Conservation (phyloP, 1,140 invertebrate genomes). For the Drosophila miranda region DNA sequence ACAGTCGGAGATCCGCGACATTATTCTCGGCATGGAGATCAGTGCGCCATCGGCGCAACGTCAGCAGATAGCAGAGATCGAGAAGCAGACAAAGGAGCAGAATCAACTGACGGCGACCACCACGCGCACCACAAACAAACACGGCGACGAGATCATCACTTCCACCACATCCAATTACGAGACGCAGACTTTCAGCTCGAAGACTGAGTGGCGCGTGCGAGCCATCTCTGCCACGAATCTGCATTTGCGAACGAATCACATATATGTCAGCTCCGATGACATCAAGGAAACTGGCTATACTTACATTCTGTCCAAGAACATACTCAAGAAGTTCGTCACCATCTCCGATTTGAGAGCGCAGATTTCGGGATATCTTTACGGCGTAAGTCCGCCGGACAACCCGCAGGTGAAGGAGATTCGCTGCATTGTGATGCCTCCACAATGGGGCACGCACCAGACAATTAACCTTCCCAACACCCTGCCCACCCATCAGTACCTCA, state of each 20-base stretch:
- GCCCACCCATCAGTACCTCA: conserved; percentile 97
- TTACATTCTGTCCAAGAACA: conserved; percentile 99
- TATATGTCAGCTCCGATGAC: conserved; percentile 99
- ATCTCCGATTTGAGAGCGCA: conserved; percentile 97
- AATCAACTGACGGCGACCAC: conserved; percentile 99
- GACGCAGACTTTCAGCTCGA: conserved; percentile 97
- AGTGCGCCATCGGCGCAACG: conserved; percentile 98
- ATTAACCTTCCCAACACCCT: conserved; percentile 96
- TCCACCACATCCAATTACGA: conserved; percentile 99
- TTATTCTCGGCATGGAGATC: conserved; percentile 99
- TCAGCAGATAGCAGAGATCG: conserved; percentile 99
- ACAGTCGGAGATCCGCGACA: conserved; percentile 99
- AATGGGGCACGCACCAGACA: conserved; percentile 99
- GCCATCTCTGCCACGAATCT: conserved; percentile 99
- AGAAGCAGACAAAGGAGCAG: conserved; percentile 99
- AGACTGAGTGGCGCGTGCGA: conserved; percentile 99
- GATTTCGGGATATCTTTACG: conserved; percentile 98
- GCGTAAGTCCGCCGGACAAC: conserved; percentile 98
- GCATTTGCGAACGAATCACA: conserved; percentile 99
- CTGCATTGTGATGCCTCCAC: conserved; percentile 98
- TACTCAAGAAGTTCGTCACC: conserved; percentile 99
- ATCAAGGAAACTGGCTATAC: conserved; percentile 99
- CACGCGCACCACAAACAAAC: conserved; percentile 99
- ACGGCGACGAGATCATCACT: conserved; percentile 99
- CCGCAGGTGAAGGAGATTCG: conserved; percentile 99